phyloP scores from a whole-genome alignment of 1,140 invertebrate species.

The Melanaphis sacchari region DNA sequence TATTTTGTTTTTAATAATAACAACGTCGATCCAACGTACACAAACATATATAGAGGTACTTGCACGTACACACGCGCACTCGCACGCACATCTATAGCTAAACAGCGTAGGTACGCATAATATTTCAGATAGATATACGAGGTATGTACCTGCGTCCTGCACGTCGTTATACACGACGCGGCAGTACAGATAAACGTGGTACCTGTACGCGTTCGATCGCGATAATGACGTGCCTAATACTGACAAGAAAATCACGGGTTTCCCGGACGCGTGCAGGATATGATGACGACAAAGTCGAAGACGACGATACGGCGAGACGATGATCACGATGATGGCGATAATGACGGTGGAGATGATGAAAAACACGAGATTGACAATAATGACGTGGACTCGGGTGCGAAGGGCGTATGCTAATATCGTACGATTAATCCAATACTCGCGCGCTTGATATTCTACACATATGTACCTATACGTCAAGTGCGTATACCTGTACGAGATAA shows the following conservation, averaged over 20 bases:
- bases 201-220: too few relatives aligned
- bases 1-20: slow-evolving; percentile 22
- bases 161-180: neutral
- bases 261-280: neutral
- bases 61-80: neutral
- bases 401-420: slow-evolving; percentile 53
- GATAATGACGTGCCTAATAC: neutral
- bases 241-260: slow-evolving; percentile 55
- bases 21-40: neutral
- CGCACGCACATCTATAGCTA: neutral
- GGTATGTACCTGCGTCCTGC: neutral
- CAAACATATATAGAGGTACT: neutral
- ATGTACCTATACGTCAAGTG: neutral
- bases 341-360: neutral
- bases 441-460: neutral
- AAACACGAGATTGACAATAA: slow-evolving; percentile 29
- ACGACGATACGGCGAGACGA: neutral
- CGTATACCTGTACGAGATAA: slow-evolving; percentile 18
- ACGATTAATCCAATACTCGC: slow-evolving; percentile 10
- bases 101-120: neutral
- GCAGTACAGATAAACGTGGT: neutral
- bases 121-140: neutral
- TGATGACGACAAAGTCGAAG: neutral
- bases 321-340: neutral
- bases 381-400: slow-evolving; percentile 40